phyloP scores from a whole-genome alignment of 2,113 vertebrate species.

The Caloenas nicobarica region DNA sequence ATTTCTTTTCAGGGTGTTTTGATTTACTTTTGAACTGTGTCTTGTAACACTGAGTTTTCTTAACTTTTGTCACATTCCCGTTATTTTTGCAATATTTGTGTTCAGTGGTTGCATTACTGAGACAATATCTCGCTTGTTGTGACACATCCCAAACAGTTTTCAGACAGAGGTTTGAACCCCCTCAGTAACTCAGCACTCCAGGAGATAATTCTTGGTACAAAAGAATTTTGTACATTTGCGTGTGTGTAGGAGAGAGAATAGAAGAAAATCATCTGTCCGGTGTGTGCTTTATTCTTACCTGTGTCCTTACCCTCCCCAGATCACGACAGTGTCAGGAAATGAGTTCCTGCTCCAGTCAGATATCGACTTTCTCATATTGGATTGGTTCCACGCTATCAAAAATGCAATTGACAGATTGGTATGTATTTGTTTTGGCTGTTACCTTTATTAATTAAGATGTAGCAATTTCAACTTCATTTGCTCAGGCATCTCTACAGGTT shows the following conservation, averaged over 20 bases:
- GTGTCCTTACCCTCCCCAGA: slow-evolving; percentile 66
- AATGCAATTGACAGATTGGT: slow-evolving; percentile 86
- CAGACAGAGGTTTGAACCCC: slow-evolving; percentile 63
- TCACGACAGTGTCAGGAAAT: slow-evolving; percentile 84
- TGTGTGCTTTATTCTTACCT: slow-evolving; percentile 46
- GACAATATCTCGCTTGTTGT: slow-evolving; percentile 73
- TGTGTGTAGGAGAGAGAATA: background rate
- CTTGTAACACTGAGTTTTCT: background rate
- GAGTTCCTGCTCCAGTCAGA: slow-evolving; percentile 88
- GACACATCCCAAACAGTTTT: slow-evolving; percentile 64
- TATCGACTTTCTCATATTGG: slow-evolving; percentile 82
- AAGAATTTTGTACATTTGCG: too few species aligned
- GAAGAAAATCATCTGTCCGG: background rate
- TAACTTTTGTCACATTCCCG: slow-evolving; percentile 22
- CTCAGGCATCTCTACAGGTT: slow-evolving; percentile 54
- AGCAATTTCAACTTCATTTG: slow-evolving; percentile 67
- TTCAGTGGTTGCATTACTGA: slow-evolving; percentile 60
- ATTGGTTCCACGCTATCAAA: slow-evolving; percentile 89
- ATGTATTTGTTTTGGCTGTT: slow-evolving; percentile 81
- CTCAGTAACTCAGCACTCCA: slow-evolving; percentile 6
- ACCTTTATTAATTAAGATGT: slow-evolving; percentile 79
- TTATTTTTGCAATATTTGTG: slow-evolving; percentile 50
- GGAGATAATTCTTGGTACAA: slow-evolving; percentile 44
- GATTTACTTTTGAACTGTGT: slow-evolving; percentile 30
- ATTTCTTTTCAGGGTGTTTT: slow-evolving; percentile 38